Percentiles rank a stretch among this genome's conserved stretches.
phyloP scores from a whole-genome alignment of 2,888 invertebrate species.

The Agrilus biguttatus region DNA sequence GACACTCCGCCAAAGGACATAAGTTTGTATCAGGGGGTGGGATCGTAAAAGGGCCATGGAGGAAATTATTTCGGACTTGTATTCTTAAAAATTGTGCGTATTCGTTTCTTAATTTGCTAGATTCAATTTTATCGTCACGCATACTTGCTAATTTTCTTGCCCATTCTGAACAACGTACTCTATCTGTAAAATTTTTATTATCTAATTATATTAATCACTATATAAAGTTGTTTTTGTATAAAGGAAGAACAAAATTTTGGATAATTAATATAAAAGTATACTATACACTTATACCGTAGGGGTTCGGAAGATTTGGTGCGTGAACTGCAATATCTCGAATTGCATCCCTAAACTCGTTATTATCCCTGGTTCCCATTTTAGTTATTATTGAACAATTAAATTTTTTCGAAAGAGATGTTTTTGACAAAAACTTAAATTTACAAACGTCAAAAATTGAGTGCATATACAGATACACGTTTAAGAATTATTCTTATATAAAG shows the following conservation, averaged over 20 bases:
- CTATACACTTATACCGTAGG: slow-evolving; percentile 22
- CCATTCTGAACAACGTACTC: slow-evolving; percentile 40
- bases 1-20: slow-evolving; percentile 31
- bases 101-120: slow-evolving; percentile 34
- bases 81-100: slow-evolving; percentile 37
- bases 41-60: slow-evolving; percentile 35
- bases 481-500: too few relatives aligned
- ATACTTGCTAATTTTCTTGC: slow-evolving; percentile 31
- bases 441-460: too few relatives aligned
- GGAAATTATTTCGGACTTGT: slow-evolving; percentile 31
- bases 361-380: slow-evolving; percentile 26
- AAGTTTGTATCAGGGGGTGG: slow-evolving; percentile 26
- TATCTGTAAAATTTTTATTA: slow-evolving; percentile 23
- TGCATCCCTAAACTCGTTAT: slow-evolving; percentile 27
- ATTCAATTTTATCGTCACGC: slow-evolving; percentile 31
- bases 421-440: too few relatives aligned
- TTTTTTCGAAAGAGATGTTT: too few relatives aligned
- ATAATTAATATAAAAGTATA: neutral
- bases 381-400: too few relatives aligned
- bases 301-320: slow-evolving; percentile 22
- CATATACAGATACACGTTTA: too few relatives aligned
- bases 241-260: neutral
- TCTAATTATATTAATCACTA: neutral
- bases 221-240: neutral
- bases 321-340: slow-evolving; percentile 26